These are phyloP conservation scores for Magallana angulata DNA, from an alignment of 1,140 invertebrate species.

Conservation along the genomic window DNA sequence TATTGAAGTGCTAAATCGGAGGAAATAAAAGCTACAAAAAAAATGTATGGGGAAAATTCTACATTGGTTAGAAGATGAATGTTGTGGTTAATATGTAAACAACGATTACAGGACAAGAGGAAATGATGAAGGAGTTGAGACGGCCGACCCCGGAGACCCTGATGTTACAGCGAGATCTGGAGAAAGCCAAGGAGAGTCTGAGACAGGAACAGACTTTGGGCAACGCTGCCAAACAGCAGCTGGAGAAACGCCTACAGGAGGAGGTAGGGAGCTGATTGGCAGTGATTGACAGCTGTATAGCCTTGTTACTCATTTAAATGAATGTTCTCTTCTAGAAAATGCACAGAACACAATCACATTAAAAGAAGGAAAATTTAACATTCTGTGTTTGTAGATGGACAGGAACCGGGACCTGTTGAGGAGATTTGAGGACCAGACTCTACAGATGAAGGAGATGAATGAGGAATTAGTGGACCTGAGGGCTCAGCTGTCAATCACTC, in stretches of 20 bases:
- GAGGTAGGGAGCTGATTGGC: conserved; percentile 59
- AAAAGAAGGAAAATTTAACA: no score
- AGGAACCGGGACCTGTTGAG: conserved; percentile 70
- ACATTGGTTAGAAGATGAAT: no score
- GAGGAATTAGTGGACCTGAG: conserved; percentile 72
- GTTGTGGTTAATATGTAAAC: no score
- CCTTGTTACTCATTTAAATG: no score
- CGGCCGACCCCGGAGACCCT: conserved; percentile 69
- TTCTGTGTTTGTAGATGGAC: conserved; percentile 63
- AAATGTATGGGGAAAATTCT: no score
- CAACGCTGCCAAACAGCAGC: conserved; percentile 67
- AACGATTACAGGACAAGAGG: conserved; percentile 70
- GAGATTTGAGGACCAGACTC: conserved; percentile 73
- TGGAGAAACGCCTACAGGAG: conserved; percentile 70
- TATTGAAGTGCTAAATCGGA: no score
- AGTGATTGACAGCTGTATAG: neutral
- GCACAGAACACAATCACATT: no score
- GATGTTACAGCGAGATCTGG: conserved; percentile 70
- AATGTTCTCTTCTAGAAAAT: no score
- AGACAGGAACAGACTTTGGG: conserved; percentile 67
- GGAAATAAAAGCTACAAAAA: no score
- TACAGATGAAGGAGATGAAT: conserved; percentile 75
- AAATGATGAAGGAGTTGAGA: conserved; percentile 70
- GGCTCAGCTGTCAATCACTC: conserved; percentile 67
- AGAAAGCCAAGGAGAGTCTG: conserved; percentile 65